Percentiles rank a stretch among this genome's conserved stretches.
Conservation (phyloP, 2,888 invertebrate species). For the Panzeria rudis region DNA sequence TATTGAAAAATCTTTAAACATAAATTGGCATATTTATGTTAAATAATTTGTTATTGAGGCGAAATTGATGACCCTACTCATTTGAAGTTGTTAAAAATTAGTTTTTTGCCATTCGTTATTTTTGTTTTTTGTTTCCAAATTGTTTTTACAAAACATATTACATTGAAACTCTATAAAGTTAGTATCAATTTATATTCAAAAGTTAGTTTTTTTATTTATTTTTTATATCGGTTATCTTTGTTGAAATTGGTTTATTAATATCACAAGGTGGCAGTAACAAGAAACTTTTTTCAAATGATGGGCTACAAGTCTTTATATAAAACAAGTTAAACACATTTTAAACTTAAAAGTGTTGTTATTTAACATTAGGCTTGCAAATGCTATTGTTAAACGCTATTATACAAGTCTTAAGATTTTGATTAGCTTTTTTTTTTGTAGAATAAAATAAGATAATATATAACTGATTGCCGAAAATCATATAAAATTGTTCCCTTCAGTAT, state of each 20-base stretch:
- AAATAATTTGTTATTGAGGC: background rate
- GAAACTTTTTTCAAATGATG: too few species aligned
- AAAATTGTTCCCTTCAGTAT: too few species aligned
- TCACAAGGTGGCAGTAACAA: too few species aligned
- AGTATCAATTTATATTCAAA: conserved; percentile 39
- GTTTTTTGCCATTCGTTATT: background rate
- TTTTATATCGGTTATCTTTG: background rate
- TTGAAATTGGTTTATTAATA: background rate
- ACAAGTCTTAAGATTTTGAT: too few species aligned
- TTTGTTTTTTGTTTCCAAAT: background rate
- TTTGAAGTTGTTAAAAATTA: background rate
- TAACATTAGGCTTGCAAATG: too few species aligned
- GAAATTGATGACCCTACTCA: background rate
- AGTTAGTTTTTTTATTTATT: background rate
- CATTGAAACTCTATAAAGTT: background rate
- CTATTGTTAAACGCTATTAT: too few species aligned
- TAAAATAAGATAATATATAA: too few species aligned
- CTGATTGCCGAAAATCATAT: too few species aligned
- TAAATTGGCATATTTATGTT: background rate
- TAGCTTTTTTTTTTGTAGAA: too few species aligned
- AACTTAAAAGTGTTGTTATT: too few species aligned
- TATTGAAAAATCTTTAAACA: background rate
- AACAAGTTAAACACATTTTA: too few species aligned
- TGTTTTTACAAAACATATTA: background rate
- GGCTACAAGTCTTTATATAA: too few species aligned